Base-by-base conservation (phyloP, 2,797 vertebrate species). In the Coilia nasus region DNA sequence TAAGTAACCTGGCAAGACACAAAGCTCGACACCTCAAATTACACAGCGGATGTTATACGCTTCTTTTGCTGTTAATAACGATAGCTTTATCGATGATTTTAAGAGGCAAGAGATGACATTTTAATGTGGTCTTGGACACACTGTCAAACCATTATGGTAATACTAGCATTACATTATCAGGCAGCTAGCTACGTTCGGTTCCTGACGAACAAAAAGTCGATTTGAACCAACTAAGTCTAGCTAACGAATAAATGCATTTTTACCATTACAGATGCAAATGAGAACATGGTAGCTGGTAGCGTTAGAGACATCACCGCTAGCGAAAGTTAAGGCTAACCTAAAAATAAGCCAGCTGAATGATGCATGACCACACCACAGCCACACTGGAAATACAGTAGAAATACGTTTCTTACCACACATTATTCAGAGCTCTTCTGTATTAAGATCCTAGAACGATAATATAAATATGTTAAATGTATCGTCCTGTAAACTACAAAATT, bases 281-380 rank as follows among this genome's bases (percentile, higher is more conserved):
- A 0, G 7, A 2, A 25, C 7, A 78, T 35, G 35, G 44, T 2
- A 44, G 17, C 17, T 35, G 12, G n/a, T n/a, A n/a, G 44, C 67
- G 14, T 75, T 78, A 21, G 19, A 3, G 15, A 78, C 71, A 78
- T 78, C 71, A 78, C 6, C 35, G 71, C 35, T 78, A 41, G 31
- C 35, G 35, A 78, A 78, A 78, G 71, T 78, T 78, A 78, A 41
- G 7, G 71, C 71, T 78, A 78, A 78, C 35, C 31, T 78, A 41
- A 78, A 12, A 71, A 35, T 31, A 31, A 4, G 71, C 71, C 60
- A 78, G 17, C 35, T 41, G 35, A 41, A 78, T 25, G 60, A 64
- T 78, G 71, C 21, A 31, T 44, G 31, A 35, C 71, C 31, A 44
- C 50, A 54, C 50, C 50, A 54, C 14, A 54, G 50, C 2, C 14